Conservation (phyloP, 2,888 invertebrate species). For the Drosophila limbata region DNA sequence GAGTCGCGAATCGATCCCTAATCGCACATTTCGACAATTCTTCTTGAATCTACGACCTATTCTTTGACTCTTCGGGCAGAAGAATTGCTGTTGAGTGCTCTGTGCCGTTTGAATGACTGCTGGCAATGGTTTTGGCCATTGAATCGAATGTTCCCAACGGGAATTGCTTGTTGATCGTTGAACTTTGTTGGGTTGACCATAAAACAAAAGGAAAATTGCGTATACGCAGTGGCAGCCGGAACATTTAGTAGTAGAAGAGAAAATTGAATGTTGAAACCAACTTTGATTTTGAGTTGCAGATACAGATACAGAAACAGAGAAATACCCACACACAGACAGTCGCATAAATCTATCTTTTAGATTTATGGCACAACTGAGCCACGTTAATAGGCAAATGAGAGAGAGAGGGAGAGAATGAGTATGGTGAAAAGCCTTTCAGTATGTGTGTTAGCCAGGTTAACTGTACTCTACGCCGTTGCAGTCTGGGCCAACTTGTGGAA, state of each 20-base stretch:
- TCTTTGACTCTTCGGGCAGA: constrained; percentile 5
- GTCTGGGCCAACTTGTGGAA: constrained; percentile 61
- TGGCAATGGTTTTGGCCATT: constrained; percentile 57
- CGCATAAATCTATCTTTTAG: constrained; percentile 73
- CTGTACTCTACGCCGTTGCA: constrained; percentile 24
- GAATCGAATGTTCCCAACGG: constrained; percentile 38
- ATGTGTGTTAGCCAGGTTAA: constrained; percentile 28
- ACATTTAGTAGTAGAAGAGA: constrained; percentile 42
- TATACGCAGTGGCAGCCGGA: constrained; percentile 59
- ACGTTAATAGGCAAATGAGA: constrained; percentile 75
- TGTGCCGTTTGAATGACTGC: constrained; percentile 67
- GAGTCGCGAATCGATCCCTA: constrained; percentile 61
- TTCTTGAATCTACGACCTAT: constrained; percentile 28
- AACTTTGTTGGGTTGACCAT: constrained; percentile 23
- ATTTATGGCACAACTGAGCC: constrained; percentile 71
- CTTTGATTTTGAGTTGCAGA: constrained; percentile 43
- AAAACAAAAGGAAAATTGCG: constrained; percentile 42
- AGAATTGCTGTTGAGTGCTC: constrained; percentile 44
- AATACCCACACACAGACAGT: constrained; percentile 25
- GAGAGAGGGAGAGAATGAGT: constrained; percentile 24
- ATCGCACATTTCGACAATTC: constrained; percentile 65
- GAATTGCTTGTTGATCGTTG: constrained; percentile 33
- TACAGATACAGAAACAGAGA: constrained; percentile 19
- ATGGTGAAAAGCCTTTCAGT: constrained; percentile 15
- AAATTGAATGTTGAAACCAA: constrained; percentile 70